phyloP scores from a whole-genome alignment of 2,888 invertebrate species.

The Lacanobia oleracea region DNA sequence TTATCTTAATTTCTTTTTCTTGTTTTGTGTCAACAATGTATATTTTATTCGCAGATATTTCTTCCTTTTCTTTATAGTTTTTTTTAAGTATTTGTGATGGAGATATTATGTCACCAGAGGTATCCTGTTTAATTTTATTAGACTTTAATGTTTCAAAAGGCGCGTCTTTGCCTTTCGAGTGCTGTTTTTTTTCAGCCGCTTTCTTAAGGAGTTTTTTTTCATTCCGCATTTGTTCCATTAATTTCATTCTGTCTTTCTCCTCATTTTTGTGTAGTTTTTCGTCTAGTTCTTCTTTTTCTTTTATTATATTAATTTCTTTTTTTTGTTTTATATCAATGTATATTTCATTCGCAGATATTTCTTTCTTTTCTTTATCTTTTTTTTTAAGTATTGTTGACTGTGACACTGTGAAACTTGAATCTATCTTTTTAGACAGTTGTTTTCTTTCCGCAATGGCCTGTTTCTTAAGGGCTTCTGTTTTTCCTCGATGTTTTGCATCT shows the following conservation, averaged over 20 bases:
- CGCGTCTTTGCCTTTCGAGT: neutral
- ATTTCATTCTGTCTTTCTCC: neutral
- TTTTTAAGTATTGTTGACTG: neutral
- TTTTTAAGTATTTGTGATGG: neutral
- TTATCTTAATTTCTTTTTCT: neutral
- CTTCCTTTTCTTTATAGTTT: neutral
- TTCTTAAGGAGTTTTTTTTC: conserved; percentile 24
- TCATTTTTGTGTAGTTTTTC: conserved; percentile 13
- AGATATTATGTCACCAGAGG: neutral
- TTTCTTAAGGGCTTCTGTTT: neutral
- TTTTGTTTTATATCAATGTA: neutral
- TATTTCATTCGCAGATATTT: neutral
- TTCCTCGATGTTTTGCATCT: neutral
- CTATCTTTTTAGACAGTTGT: neutral
- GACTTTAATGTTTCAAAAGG: neutral
- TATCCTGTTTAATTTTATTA: neutral
- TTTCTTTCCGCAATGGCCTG: neutral
- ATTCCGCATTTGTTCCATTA: neutral
- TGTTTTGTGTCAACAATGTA: neutral
- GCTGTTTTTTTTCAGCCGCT: neutral
- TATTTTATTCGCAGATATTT: neutral
- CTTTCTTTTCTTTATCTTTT: neutral
- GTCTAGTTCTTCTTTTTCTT: conserved; percentile 2
- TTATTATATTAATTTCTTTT: neutral
- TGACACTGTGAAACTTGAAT: neutral